Conservation (phyloP, 2,113 vertebrate species). For the Platysteira castanea region DNA sequence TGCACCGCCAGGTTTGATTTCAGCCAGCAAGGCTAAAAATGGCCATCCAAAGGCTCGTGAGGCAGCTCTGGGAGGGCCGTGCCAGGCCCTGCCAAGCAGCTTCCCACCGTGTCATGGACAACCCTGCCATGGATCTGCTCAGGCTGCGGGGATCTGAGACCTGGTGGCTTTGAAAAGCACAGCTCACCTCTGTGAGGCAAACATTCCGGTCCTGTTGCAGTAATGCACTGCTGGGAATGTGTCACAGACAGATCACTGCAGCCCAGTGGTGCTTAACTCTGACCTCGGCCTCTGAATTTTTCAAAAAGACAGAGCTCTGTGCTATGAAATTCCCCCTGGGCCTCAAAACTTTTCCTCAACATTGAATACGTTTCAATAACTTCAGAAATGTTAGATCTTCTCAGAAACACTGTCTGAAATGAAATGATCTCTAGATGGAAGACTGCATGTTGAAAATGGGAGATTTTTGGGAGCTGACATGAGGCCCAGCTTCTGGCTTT, state of each 20-base stretch:
- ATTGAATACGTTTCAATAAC: not conserved
- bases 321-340: not conserved
- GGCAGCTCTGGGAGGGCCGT: not conserved
- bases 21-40: fast-evolving
- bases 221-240: not conserved
- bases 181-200: not conserved
- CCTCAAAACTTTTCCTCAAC: not conserved
- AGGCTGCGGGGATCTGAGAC: not conserved
- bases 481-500: not conserved
- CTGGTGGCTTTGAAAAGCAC: not conserved
- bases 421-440: not conserved
- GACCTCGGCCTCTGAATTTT: not conserved
- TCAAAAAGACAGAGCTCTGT: fast-evolving
- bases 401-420: not conserved
- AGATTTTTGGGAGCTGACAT: not conserved
- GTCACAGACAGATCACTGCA: not conserved
- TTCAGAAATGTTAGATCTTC: not conserved
- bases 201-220: not conserved
- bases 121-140: fast-evolving
- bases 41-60: not conserved
- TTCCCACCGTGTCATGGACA: not conserved
- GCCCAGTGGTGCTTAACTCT: fast-evolving
- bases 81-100: not conserved
- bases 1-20: not conserved
- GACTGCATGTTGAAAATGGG: not conserved